These are phyloP conservation scores for Nilaparvata lugens DNA, from an alignment of 1,140 invertebrate species.

Conservation along the genomic window DNA sequence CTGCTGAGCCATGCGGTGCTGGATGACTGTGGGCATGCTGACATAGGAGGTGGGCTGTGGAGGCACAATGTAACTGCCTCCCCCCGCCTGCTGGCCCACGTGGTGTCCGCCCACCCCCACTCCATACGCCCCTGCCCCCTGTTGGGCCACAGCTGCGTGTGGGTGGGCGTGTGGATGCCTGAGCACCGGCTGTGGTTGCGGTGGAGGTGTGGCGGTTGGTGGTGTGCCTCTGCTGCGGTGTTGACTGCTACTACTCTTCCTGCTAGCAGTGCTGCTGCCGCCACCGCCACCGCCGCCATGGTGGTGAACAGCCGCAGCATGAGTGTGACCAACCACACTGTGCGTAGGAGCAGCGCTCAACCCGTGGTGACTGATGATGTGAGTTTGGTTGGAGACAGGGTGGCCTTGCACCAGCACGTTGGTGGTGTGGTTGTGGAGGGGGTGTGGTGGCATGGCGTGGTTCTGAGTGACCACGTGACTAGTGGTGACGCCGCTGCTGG, in stretches of 20 bases:
- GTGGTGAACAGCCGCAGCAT: slow-evolving; percentile 36
- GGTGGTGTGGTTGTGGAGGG: slow-evolving; percentile 28
- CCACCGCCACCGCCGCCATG: slow-evolving; percentile 31
- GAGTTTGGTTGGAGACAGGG: not conserved
- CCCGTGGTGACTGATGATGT: slow-evolving; percentile 30
- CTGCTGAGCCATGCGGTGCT: slow-evolving; percentile 39
- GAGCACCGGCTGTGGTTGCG: slow-evolving; percentile 30
- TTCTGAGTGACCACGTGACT: slow-evolving; percentile 15
- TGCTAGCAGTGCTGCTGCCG: slow-evolving; percentile 33
- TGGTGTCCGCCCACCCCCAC: not conserved
- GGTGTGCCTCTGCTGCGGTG: slow-evolving; percentile 40
- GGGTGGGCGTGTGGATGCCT: not conserved
- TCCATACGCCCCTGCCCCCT: slow-evolving; percentile 9
- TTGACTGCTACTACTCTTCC: slow-evolving; percentile 38
- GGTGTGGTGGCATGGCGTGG: slow-evolving; percentile 16
- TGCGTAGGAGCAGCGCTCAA: no score
- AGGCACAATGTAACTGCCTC: not conserved
- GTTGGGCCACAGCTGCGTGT: not conserved
- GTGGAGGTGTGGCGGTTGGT: slow-evolving; percentile 29
- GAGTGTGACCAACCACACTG: not conserved
- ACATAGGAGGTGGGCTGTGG: slow-evolving; percentile 21
- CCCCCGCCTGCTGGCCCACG: no score
- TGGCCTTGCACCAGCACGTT: slow-evolving; percentile 18
- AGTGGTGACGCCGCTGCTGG: slow-evolving; percentile 39
- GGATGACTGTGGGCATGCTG: slow-evolving; percentile 48